Percentiles rank a stretch among this genome's conserved stretches.
phyloP scores from a whole-genome alignment of 1,140 invertebrate species.

The Augochlora pura region DNA sequence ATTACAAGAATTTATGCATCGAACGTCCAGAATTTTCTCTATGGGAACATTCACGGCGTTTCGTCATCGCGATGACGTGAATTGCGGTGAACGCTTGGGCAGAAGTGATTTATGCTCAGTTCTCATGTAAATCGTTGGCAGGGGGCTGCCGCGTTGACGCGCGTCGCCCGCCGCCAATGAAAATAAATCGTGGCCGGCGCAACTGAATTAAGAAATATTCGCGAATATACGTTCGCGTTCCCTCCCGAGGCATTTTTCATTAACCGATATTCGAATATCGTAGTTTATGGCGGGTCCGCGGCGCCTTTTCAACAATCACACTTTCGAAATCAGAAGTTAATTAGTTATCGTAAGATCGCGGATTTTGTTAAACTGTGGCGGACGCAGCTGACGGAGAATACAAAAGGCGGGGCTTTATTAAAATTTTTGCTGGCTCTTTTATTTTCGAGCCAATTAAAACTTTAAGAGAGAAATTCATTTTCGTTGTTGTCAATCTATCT shows the following conservation, averaged over 20 bases:
- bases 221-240: neutral
- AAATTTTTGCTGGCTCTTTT: neutral
- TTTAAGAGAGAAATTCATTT: neutral
- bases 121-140: slow-evolving; percentile 36
- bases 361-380: neutral
- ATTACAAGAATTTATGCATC: slow-evolving; percentile 25
- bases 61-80: slow-evolving; percentile 64
- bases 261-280: neutral
- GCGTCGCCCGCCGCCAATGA: slow-evolving; percentile 48
- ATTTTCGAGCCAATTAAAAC: neutral
- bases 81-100: slow-evolving; percentile 55
- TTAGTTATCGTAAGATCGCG: neutral
- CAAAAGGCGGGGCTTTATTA: neutral
- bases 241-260: neutral
- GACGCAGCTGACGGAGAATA: neutral
- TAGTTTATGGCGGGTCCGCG: neutral
- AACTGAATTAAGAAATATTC: slow-evolving; percentile 63
- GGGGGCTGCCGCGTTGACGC: slow-evolving; percentile 28
- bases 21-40: slow-evolving; percentile 14
- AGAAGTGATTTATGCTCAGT: slow-evolving; percentile 61
- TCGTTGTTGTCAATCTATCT: too few relatives aligned
- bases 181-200: slow-evolving; percentile 59
- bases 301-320: neutral
- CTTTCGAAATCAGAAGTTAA: neutral
- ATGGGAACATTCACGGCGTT: slow-evolving; percentile 44